Percentiles rank a stretch among this genome's conserved stretches.
Evolutionary conservation across 2,113 vertebrate species (phyloP).

Genomic region (Bufo gargarizans): DNA sequence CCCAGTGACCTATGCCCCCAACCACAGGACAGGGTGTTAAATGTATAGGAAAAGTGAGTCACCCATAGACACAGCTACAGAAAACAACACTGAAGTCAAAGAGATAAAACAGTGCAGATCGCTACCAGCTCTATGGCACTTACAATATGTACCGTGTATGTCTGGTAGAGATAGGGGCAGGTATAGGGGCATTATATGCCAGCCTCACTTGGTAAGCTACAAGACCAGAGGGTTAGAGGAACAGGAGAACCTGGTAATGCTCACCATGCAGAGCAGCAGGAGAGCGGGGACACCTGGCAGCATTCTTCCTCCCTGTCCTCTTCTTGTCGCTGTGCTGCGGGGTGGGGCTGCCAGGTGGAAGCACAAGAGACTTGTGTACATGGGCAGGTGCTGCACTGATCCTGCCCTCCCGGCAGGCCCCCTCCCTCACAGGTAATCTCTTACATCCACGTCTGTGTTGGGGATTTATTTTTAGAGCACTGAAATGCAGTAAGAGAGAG

Average conservation of each 20-base stretch:
- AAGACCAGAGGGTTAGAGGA: not conserved
- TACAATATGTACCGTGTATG: not conserved
- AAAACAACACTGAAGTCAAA: not conserved
- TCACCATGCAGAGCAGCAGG: conserved; percentile 50
- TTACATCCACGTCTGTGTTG: not conserved
- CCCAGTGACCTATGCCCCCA: not conserved
- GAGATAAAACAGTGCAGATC: not conserved
- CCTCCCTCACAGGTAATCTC: not conserved
- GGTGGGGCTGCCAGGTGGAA: conserved; percentile 52
- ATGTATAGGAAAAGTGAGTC: not conserved
- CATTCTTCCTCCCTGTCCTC: not conserved
- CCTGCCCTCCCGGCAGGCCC: conserved; percentile 3
- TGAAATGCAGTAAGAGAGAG: not conserved
- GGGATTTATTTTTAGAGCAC: not conserved
- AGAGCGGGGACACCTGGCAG: conserved; percentile 13
- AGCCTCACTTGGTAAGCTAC: not conserved
- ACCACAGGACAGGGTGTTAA: not conserved
- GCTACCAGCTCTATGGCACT: not conserved
- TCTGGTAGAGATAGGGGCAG: not conserved
- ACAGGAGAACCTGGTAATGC: not conserved
- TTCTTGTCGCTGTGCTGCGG: not conserved
- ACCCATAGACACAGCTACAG: not conserved
- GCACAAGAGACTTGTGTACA: conserved; percentile 6
- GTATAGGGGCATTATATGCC: not conserved
- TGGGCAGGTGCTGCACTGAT: conserved; percentile 38